Evolutionary conservation across 2,113 vertebrate species (phyloP).

Genomic region (Zapornia atra): DNA sequence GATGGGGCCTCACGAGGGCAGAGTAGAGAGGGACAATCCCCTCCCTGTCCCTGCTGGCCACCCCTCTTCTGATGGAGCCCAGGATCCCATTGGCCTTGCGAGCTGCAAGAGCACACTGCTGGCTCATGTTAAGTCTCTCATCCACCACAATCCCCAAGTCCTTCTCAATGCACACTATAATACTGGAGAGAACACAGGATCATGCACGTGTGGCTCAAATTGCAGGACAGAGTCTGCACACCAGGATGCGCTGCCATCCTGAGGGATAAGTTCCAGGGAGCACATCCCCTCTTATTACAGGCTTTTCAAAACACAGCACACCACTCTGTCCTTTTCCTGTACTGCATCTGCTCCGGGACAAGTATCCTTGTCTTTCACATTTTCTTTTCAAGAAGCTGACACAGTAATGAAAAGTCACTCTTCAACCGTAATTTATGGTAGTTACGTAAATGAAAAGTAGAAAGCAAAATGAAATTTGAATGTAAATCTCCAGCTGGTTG

Average conservation of each 20-base stretch:
- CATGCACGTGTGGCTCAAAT: rapidly evolving
- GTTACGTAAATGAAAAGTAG: not conserved
- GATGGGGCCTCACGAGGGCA: no score
- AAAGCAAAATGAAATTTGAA: not conserved
- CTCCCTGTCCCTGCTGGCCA: no score
- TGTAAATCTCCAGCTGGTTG: not conserved
- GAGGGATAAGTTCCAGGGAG: not conserved
- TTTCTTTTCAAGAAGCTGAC: not conserved
- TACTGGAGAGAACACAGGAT: not conserved
- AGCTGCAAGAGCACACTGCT: no score
- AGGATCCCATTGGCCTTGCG: no score
- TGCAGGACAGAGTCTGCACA: not conserved
- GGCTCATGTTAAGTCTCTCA: no score
- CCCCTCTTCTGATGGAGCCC: no score
- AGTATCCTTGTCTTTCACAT: not conserved
- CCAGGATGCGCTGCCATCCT: not conserved
- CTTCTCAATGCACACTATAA: not conserved
- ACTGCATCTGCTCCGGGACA: not conserved
- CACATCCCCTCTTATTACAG: not conserved
- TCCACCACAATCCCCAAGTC: no score
- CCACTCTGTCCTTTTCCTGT: not conserved
- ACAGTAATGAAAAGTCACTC: not conserved
- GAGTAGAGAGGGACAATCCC: no score
- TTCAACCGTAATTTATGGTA: not conserved
- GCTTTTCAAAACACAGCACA: not conserved